A percentile compares a stretch with the other conserved stretches of the same genome.
Evolutionary conservation across 92 coral and sea anemone genomes (phyloP).

Genomic region (Chrysogorgia sp.): DNA sequence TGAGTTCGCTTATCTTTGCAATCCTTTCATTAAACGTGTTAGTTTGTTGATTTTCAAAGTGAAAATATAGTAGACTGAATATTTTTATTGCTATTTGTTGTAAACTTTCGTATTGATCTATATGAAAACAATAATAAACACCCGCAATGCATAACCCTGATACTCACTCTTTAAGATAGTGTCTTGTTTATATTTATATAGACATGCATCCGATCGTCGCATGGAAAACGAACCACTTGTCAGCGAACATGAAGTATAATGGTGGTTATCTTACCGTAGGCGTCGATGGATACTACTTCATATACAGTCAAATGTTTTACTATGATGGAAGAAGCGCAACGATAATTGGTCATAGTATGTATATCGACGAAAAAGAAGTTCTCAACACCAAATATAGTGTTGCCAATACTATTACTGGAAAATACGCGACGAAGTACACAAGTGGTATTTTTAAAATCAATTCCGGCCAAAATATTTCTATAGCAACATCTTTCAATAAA

Average conservation of each 20-base stretch:
- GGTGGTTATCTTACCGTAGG: slow-evolving; percentile 72
- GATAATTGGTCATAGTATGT: slow-evolving; percentile 69
- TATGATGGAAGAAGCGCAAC: slow-evolving; percentile 65
- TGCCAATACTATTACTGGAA: slow-evolving; percentile 10
- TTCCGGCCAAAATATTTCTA: slow-evolving; percentile 61
- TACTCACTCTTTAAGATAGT: too few relatives aligned
- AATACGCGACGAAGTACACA: slow-evolving; percentile 65
- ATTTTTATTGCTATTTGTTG: too few relatives aligned
- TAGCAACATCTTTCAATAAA: slow-evolving; percentile 32
- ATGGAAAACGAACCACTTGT: slow-evolving; percentile 66
- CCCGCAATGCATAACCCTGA: too few relatives aligned
- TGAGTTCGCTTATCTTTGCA: too few relatives aligned
- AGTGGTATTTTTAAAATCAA: slow-evolving; percentile 68
- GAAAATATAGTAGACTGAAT: too few relatives aligned
- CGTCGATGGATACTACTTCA: slow-evolving; percentile 79
- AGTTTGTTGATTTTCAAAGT: too few relatives aligned
- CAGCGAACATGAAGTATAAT: slow-evolving; percentile 69
- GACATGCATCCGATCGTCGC: too few relatives aligned
- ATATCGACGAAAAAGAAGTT: slow-evolving; percentile 62
- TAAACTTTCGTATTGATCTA: too few relatives aligned
- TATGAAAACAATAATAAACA: too few relatives aligned
- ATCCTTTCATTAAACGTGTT: too few relatives aligned
- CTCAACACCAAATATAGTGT: slow-evolving; percentile 74
- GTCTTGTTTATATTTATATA: too few relatives aligned
- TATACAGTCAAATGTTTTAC: slow-evolving; percentile 95